A percentile compares a stretch with the other conserved stretches of the same genome.
These are phyloP conservation scores for Cisticola juncidis DNA, from an alignment of 2,113 vertebrate genomes.

Conservation along the genomic window DNA sequence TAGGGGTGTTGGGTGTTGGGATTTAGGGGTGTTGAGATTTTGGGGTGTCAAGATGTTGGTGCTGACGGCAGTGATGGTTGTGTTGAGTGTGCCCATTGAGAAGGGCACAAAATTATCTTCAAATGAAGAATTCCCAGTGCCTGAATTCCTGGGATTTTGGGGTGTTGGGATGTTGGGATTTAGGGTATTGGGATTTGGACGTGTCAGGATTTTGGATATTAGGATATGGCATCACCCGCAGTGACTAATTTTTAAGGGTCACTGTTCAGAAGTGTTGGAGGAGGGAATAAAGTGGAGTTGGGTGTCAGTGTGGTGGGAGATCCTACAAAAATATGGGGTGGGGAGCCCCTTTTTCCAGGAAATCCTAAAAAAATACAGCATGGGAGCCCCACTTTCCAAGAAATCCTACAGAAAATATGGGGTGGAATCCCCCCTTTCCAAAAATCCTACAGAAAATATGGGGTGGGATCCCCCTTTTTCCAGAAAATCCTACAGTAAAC, in stretches of 20 bases:
- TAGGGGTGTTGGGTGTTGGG: too few species aligned
- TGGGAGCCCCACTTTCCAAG: neutral
- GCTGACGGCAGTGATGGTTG: too few species aligned
- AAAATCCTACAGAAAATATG: neutral
- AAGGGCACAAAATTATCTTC: too few species aligned
- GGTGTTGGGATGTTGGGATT: neutral
- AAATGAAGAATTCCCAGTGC: too few species aligned
- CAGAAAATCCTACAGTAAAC: neutral
- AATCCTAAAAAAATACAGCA: too few species aligned
- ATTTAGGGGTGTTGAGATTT: neutral
- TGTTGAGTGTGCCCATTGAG: too few species aligned
- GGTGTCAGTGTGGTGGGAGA: neutral
- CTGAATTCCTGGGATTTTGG: too few species aligned
- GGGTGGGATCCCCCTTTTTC: neutral
- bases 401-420: neutral
- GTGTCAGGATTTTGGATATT: neutral
- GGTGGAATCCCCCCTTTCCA: neutral
- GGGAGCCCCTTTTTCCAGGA: too few species aligned
- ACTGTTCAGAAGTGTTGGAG: accelerated
- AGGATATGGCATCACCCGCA: neutral
- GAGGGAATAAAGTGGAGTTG: neutral
- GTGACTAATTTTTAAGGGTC: neutral
- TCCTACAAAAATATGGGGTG: neutral
- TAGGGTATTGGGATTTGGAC: neutral
- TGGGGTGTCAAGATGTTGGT: too few species aligned